Conservation (phyloP, 2,797 vertebrate genomes). For the Rhabdomys pumilio region DNA sequence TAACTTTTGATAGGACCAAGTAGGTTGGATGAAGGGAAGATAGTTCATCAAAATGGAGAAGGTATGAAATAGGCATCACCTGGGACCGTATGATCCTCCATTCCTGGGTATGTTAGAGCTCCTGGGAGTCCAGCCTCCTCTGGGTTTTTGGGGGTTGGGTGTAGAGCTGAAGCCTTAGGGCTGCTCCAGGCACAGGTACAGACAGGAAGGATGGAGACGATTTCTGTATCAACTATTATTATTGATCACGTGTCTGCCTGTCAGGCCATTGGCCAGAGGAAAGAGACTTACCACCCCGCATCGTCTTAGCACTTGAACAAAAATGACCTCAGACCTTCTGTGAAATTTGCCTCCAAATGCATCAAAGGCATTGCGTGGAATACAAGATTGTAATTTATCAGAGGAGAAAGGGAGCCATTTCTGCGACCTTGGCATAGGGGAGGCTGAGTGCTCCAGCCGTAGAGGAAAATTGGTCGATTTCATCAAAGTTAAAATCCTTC, state of each 20-base stretch:
- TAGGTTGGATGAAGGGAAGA: not conserved
- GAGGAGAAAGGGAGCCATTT: not conserved
- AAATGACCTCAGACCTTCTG: not conserved
- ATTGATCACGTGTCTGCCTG: not conserved
- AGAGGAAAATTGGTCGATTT: not conserved
- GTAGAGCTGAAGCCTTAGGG: too few species aligned
- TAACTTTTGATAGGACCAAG: not conserved
- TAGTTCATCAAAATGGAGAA: not conserved
- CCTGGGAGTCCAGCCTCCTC: too few species aligned
- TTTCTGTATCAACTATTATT: not conserved
- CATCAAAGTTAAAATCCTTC: constrained; percentile 13
- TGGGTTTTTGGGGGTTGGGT: too few species aligned
- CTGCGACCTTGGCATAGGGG: not conserved
- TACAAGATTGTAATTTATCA: not conserved
- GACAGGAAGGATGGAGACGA: not conserved
- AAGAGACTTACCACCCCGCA: not conserved
- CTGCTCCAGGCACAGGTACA: too few species aligned
- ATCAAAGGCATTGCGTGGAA: not conserved
- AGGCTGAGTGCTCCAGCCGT: not conserved
- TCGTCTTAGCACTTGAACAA: not conserved
- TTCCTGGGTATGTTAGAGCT: too few species aligned
- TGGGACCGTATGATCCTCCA: not conserved
- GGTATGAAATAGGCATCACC: not conserved
- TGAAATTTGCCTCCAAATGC: not conserved
- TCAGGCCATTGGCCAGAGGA: not conserved